Evolutionary conservation across 2,113 vertebrate species (phyloP), one percentile per base, ranked within the genome.

Genomic region (Electrona antarctica): DNA sequence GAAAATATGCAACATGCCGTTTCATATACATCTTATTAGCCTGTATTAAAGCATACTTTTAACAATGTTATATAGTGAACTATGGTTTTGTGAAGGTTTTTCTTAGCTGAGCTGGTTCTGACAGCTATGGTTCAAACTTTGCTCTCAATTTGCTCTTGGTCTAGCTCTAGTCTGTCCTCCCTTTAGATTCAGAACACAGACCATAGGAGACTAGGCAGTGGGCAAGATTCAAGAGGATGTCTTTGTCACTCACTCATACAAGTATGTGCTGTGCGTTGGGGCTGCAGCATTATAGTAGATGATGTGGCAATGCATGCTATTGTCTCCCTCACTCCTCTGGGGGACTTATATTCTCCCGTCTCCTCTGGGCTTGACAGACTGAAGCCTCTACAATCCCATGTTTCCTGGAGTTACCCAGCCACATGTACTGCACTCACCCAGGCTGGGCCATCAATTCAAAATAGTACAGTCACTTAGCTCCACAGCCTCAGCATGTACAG

Each of bases 391-490:
- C 47, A 3, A 85, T 76, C 78, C 86, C 62, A 66, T 81, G 68
- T 87, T 85, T 90, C 87, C 85, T 83, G 83, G 67, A 71, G 65
- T 68, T 78, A 57, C 76, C 74, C 41, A 73, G 82, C 75, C 67
- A 78, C 78, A 67, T 60, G 78, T 73, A 82, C 51, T 15, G 12
- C 80, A 71, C 67, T 79, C 65, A 75, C 76, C 62, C 71, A 66
- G 72, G 46, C 64, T 80, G 82, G 76, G 77, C 87, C 84, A 67
- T 75, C 7, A 64, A 84, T 73, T 78, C 67, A 69, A 76, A 79
- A 82, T 87, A 83, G 71, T 70, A 83, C 74, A 86, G 69, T 41
- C 33, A 76, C 87, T 86, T 85, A 88, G 67, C 61, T 77, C 52
- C 58, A 75, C 74, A 77, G 82, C 71, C 75, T 82, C 77, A 82